Evolutionary conservation across 2,888 invertebrate genomes (phyloP).

Genomic region (Caenorhabditis afra): DNA sequence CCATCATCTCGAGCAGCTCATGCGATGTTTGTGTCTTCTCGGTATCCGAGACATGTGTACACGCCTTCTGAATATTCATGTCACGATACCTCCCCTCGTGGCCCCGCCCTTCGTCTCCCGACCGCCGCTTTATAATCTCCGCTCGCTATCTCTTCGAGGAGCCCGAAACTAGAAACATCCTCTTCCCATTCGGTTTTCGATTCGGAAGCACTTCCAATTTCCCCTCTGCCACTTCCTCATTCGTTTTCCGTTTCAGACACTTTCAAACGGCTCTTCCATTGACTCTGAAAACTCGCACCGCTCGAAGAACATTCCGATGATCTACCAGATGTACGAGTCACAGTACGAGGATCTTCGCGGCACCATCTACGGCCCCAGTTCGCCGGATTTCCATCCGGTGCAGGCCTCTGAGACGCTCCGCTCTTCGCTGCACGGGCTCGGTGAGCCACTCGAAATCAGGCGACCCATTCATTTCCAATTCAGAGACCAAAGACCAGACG

Average conservation of each 20-base stretch:
- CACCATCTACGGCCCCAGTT: conserved; percentile 76
- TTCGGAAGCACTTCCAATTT: conserved; percentile 15
- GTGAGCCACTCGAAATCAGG: conserved; percentile 32
- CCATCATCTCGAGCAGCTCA: too few species aligned
- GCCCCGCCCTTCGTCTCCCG: conserved; percentile 12
- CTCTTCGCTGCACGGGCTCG: conserved; percentile 74
- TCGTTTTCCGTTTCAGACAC: conserved; percentile 35
- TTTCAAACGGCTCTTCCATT: conserved; percentile 65
- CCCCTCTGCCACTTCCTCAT: conserved; percentile 5
- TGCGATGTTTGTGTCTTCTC: too few species aligned
- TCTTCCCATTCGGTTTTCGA: background rate
- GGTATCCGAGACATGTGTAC: too few species aligned
- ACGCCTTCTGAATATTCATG: conserved; percentile 22
- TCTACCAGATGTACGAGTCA: conserved; percentile 78
- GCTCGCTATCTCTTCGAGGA: background rate
- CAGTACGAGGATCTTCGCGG: conserved; percentile 78
- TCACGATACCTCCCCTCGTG: conserved; percentile 40
- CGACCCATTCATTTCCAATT: background rate
- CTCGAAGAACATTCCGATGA: conserved; percentile 74
- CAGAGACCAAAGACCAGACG: conserved; percentile 77
- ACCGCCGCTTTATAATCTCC: conserved; percentile 7
- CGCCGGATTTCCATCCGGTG: conserved; percentile 78
- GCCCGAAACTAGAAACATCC: background rate
- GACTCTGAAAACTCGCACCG: conserved; percentile 66
- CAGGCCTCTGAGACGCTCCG: conserved; percentile 75